Evolutionary conservation across 2,888 invertebrate genomes (phyloP).

Genomic region (Xestobium rufovillosum): DNA sequence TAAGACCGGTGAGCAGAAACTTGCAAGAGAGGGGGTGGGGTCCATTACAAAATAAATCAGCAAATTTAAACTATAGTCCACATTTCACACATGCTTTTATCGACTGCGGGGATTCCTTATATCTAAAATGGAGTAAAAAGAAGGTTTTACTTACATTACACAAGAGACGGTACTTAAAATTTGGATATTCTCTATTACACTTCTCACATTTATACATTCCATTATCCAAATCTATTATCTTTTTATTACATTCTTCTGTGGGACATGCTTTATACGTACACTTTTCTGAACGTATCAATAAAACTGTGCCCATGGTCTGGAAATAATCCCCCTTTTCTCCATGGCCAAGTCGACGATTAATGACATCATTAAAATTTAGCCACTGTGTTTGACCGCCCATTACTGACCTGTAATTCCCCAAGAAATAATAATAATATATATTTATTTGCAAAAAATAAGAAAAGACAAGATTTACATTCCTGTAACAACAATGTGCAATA

Average conservation of each 20-base stretch:
- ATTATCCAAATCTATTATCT: constrained; percentile 81
- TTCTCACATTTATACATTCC: constrained; percentile 92
- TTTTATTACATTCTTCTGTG: constrained; percentile 86
- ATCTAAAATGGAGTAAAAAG: too few species aligned
- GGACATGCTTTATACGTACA: constrained; percentile 90
- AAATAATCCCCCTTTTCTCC: constrained; percentile 79
- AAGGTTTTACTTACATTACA: constrained; percentile 62
- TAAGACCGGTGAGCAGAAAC: too few species aligned
- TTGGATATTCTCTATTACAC: constrained; percentile 76
- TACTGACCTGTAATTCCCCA: constrained; percentile 14
- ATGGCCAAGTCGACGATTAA: constrained; percentile 59
- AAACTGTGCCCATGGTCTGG: constrained; percentile 68
- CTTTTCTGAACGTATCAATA: constrained; percentile 73
- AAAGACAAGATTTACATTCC: too few species aligned
- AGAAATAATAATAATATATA: neutral
- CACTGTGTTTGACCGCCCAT: constrained; percentile 48
- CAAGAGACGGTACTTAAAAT: constrained; percentile 80
- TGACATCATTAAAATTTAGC: constrained; percentile 70
- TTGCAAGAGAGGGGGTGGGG: too few species aligned
- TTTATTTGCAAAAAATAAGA: too few species aligned
- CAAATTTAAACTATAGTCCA: neutral
- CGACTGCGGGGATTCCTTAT: too few species aligned
- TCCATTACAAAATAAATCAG: constrained; percentile 1
- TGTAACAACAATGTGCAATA: too few species aligned
- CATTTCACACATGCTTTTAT: too few species aligned